Percentiles rank a stretch among this genome's conserved stretches.
These are phyloP conservation scores for Elaphurus davidianus DNA, from an alignment of 2,113 vertebrate species.

Conservation along the genomic window DNA sequence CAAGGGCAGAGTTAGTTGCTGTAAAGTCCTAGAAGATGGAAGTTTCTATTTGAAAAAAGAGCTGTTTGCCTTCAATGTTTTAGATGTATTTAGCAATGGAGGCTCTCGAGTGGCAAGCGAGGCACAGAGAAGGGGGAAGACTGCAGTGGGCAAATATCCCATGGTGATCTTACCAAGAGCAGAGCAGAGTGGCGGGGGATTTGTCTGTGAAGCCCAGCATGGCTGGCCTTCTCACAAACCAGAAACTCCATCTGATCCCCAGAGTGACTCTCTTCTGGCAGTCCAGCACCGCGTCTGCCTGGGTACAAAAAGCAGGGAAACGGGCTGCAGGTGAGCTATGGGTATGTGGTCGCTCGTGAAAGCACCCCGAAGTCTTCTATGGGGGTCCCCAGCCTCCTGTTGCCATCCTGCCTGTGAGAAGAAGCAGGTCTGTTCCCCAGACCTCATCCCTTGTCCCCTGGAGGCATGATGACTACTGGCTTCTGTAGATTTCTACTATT, in stretches of 20 bases:
- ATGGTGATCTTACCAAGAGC: neutral
- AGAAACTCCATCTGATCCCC: neutral
- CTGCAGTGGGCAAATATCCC: neutral
- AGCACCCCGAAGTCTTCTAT: neutral
- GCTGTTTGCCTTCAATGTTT: neutral
- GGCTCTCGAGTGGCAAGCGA: neutral
- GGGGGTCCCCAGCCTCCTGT: neutral
- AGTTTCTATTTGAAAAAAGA: neutral
- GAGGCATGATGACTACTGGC: neutral
- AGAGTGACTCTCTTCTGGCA: neutral
- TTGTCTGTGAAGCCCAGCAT: neutral
- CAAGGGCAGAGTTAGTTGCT: constrained; percentile 3
- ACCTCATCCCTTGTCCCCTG: neutral
- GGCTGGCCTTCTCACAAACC: neutral
- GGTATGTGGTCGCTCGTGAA: neutral
- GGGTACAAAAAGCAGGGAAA: neutral
- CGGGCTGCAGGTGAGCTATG: neutral
- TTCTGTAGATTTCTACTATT: neutral
- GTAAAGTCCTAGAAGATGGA: neutral
- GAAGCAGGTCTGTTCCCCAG: neutral
- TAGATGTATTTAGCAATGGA: neutral
- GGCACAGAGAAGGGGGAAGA: neutral
- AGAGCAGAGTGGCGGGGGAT: neutral
- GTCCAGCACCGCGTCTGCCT: neutral
- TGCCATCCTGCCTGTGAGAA: neutral